Evolutionary conservation across 2,888 invertebrate genomes (phyloP).

Genomic region (Gortyna flavago): DNA sequence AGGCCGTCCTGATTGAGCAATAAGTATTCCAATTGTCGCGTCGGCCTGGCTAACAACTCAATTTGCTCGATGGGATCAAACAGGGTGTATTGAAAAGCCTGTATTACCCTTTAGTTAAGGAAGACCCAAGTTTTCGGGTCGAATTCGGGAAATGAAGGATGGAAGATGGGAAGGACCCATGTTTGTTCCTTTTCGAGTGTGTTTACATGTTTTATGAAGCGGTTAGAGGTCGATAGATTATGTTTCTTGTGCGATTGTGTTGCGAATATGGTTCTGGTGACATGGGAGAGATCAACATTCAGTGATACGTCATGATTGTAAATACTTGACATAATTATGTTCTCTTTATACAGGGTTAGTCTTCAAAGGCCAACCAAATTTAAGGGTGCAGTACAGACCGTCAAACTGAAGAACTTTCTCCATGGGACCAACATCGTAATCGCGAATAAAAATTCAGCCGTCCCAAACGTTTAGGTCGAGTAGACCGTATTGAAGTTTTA

Average conservation of each 20-base stretch:
- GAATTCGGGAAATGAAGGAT: conserved; percentile 60
- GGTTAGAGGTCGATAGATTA: background rate
- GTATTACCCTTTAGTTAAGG: conserved; percentile 58
- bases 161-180: background rate
- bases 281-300: no score
- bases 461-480: no score
- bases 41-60: conserved; percentile 66
- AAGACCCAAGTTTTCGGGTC: conserved; percentile 50
- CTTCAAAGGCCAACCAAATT: no score
- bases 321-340: no score
- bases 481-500: no score
- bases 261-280: no score
- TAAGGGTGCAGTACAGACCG: no score
- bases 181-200: conserved; percentile 43
- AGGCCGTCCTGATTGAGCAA: conserved; percentile 63
- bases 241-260: background rate
- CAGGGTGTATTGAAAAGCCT: conserved; percentile 68
- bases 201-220: conserved; percentile 34
- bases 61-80: conserved; percentile 66
- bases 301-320: no score
- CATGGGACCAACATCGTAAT: no score
- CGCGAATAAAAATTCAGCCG: no score
- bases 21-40: conserved; percentile 68
- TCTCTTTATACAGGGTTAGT: no score
- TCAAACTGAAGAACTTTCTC: no score